Percentiles rank a stretch among this genome's conserved stretches.
These are phyloP conservation scores for Polydrusus cervinus DNA, from an alignment of 2,888 invertebrate genomes.

Conservation along the genomic window DNA sequence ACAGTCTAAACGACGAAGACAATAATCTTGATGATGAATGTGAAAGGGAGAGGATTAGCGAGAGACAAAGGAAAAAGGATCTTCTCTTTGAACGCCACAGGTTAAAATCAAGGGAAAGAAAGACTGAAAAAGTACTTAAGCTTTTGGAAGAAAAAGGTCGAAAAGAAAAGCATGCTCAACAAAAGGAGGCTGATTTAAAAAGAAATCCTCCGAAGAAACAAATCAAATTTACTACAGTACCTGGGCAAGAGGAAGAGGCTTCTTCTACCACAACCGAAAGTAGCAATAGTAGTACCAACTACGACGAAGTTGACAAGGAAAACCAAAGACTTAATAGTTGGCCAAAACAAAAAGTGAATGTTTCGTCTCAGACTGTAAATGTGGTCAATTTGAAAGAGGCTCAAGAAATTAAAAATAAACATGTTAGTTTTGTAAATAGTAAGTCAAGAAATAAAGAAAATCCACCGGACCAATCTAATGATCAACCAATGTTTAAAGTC, in stretches of 20 bases:
- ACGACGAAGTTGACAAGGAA: slow-evolving; percentile 61
- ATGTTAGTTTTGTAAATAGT: slow-evolving; percentile 54
- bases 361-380: slow-evolving; percentile 54
- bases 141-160: slow-evolving; percentile 55
- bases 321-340: slow-evolving; percentile 60
- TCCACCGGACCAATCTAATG: slow-evolving; percentile 45
- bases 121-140: slow-evolving; percentile 52
- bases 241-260: slow-evolving; percentile 77
- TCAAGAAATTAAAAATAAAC: slow-evolving; percentile 46
- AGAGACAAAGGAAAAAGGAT: slow-evolving; percentile 51
- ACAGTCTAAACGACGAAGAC: slow-evolving; percentile 59
- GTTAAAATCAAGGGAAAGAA: slow-evolving; percentile 53
- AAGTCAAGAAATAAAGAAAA: slow-evolving; percentile 50
- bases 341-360: slow-evolving; percentile 46
- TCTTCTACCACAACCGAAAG: slow-evolving; percentile 83
- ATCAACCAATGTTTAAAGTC: slow-evolving; percentile 22
- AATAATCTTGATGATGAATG: slow-evolving; percentile 49
- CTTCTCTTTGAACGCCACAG: slow-evolving; percentile 55
- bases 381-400: slow-evolving; percentile 45
- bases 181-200: slow-evolving; percentile 64
- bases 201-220: slow-evolving; percentile 58
- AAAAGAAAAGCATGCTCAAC: slow-evolving; percentile 64
- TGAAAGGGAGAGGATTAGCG: slow-evolving; percentile 38
- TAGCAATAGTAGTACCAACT: slow-evolving; percentile 71
- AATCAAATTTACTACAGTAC: slow-evolving; percentile 58